phyloP scores from a whole-genome alignment of 2,888 invertebrate genomes.

The Callimorpha dominula region DNA sequence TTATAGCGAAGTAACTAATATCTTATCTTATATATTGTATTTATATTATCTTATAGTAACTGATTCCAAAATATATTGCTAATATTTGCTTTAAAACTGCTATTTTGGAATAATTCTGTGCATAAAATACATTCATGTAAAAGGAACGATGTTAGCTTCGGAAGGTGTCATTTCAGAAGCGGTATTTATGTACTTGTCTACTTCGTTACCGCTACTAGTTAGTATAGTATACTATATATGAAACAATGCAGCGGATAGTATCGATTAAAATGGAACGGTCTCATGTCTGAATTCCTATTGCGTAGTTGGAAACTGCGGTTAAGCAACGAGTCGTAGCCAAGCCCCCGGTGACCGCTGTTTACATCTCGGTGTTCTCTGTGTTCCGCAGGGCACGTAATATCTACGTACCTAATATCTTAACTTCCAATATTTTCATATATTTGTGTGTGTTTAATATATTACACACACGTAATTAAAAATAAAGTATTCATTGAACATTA shows the following conservation, averaged over 20 bases:
- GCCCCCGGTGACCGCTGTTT: slow-evolving; percentile 14
- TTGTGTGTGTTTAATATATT: neutral
- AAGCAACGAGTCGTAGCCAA: slow-evolving; percentile 14
- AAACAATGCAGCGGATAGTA: slow-evolving; percentile 1
- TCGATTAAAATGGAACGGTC: slow-evolving; percentile 8
- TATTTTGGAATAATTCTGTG: neutral
- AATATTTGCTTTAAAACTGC: neutral
- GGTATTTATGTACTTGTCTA: neutral
- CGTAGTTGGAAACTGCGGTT: slow-evolving; percentile 15
- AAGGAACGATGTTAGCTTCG: neutral
- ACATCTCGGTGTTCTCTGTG: slow-evolving; percentile 13
- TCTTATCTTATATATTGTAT: neutral
- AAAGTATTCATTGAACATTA: no score
- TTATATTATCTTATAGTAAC: no score
- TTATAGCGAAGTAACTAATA: neutral
- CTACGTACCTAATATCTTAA: neutral
- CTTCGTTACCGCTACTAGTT: neutral
- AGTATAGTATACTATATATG: neutral
- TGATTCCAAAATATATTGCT: neutral
- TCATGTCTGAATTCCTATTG: slow-evolving; percentile 15
- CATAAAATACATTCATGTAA: neutral
- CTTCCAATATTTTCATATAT: neutral
- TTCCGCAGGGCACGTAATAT: neutral
- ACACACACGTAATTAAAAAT: no score
- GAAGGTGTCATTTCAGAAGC: neutral